Evolutionary conservation across 2,888 invertebrate species (phyloP).

Genomic region (Salpingus planirostris): DNA sequence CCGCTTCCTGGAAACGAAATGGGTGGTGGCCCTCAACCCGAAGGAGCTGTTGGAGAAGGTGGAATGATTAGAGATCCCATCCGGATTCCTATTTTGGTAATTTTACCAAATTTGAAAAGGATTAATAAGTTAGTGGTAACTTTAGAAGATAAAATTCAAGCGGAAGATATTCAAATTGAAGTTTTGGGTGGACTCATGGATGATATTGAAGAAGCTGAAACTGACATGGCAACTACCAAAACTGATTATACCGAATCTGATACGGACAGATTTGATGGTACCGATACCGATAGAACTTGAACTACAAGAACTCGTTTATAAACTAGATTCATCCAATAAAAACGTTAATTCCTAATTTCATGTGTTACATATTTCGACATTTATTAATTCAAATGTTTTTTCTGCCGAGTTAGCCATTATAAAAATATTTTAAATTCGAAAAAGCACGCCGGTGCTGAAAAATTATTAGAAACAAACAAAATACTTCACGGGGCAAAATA

Average conservation of each 20-base stretch:
- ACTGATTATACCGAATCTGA: constrained; percentile 9
- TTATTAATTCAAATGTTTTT: no score
- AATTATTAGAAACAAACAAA: no score
- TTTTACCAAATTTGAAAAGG: constrained; percentile 46
- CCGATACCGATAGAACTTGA: no score
- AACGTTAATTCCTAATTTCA: no score
- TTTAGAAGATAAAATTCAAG: constrained; percentile 44
- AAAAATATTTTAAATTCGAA: no score
- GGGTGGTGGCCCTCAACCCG: not conserved
- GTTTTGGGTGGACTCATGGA: constrained; percentile 32
- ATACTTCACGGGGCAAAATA: no score
- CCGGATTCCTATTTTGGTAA: constrained; percentile 39
- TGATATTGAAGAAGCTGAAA: constrained; percentile 28
- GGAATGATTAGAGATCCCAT: constrained; percentile 14
- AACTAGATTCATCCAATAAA: no score
- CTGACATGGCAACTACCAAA: constrained; percentile 16
- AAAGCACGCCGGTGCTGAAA: no score
- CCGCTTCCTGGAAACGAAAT: constrained; percentile 33
- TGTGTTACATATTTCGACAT: no score
- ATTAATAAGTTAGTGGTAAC: constrained; percentile 47
- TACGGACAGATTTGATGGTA: no score
- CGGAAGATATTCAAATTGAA: constrained; percentile 23
- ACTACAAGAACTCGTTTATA: no score
- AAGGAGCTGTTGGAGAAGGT: constrained; percentile 7
- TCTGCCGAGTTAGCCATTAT: no score